Base-by-base conservation (phyloP, 2,888 invertebrate genomes). In the Drosophila birchii region DNA sequence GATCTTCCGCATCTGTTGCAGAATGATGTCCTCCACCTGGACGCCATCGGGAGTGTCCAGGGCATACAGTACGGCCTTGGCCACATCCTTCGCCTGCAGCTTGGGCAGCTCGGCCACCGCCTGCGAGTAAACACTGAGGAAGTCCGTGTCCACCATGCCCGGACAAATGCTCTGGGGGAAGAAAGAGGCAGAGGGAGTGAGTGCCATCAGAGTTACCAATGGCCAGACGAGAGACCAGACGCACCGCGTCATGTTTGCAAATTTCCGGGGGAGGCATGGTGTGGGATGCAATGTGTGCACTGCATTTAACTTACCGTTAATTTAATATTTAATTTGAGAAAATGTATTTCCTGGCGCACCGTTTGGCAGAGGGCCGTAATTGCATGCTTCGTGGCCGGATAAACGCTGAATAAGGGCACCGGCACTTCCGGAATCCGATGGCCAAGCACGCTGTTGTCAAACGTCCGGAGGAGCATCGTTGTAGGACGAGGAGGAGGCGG, bases 41-140 rank as follows among this genome's bases (percentile, higher is more conserved):
- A 94, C 95, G 78, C 94, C 93, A 0, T 94, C 93, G 4, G 95
- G 95, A 0, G 95, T 94, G 7, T 94, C 93, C 16, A 96, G 90
- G 0, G 94, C 94, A 84, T 95, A 95, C 14, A 94, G 70, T 2
- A 95, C 94, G 2, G 95, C 94, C 71, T 94, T 93, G 0, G 95
- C 95, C 8, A 96, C 93, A 86, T 96, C 95, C 45, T 92, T 90
- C 0, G 95, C 89, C 54, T 93, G 91, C 7, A 95, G 93, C 58
- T 92, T 89, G 44, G 94, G 93, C 75, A 93, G 85, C 23, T 90
- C 86, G 12, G 91, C 90, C 54, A 93, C 91, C 23, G 91, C 82
- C 39, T 87, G 88, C 11, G 79, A 90, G 76, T 92, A 93, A 61
- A 92, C 92, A 84, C 92, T 91, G 49, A 94, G 81, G 55, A 94